These are phyloP conservation scores for Temnothorax rugatulus DNA, from an alignment of 2,888 invertebrate genomes.

Conservation along the genomic window DNA sequence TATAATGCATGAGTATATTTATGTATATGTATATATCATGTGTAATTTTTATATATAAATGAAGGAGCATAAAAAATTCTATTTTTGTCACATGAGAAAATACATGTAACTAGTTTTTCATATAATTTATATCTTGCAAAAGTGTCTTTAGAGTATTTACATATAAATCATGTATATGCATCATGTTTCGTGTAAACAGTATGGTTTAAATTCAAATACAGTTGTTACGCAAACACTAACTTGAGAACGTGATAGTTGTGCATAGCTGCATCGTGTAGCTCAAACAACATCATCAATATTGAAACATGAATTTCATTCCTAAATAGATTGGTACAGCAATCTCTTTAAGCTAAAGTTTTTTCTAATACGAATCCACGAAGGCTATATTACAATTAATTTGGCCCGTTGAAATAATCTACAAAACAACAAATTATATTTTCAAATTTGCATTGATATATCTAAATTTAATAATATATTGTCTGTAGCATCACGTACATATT, in stretches of 20 bases:
- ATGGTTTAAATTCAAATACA: not conserved
- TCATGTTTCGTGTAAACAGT: not conserved
- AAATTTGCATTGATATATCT: not conserved
- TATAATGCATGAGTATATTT: not conserved
- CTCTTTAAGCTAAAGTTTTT: slow-evolving; percentile 45
- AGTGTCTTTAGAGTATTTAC: not conserved
- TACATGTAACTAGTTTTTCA: not conserved
- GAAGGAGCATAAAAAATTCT: not conserved
- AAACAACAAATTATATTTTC: not conserved
- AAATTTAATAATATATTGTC: not conserved
- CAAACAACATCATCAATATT: slow-evolving; percentile 1
- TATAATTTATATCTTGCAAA: not conserved
- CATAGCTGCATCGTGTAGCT: not conserved
- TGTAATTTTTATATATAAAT: not conserved
- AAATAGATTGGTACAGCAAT: slow-evolving; percentile 56
- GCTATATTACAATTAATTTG: not conserved
- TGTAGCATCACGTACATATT: not conserved
- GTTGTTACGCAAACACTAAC: not conserved
- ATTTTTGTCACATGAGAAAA: not conserved
- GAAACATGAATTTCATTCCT: slow-evolving; percentile 24
- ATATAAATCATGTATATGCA: not conserved
- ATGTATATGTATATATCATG: not conserved
- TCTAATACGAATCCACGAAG: not conserved
- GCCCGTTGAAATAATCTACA: not conserved
- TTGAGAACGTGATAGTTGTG: not conserved